phyloP scores from a whole-genome alignment of 2,888 invertebrate species.

The Selenia dentaria region DNA sequence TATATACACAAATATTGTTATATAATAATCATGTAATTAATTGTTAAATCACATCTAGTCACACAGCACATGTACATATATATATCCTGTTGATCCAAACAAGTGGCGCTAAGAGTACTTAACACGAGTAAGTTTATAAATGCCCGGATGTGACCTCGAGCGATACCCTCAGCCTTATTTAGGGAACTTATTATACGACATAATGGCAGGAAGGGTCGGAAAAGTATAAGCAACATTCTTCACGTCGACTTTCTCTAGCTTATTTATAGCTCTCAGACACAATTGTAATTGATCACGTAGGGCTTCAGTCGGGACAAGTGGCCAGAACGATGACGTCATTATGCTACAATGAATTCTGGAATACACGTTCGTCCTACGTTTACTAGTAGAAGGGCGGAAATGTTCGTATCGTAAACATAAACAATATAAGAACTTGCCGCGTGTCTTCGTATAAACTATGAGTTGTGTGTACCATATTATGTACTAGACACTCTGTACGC shows the following conservation, averaged over 20 bases:
- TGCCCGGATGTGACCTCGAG: constrained; percentile 1
- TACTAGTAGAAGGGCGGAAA: too few species aligned
- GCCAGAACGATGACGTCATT: constrained; percentile 1
- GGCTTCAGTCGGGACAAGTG: neutral
- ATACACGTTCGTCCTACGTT: neutral
- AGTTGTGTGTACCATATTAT: too few species aligned
- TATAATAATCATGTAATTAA: too few species aligned
- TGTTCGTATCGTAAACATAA: too few species aligned
- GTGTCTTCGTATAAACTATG: too few species aligned
- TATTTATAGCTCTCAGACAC: neutral
- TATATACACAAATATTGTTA: too few species aligned
- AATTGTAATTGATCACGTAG: constrained; percentile 1
- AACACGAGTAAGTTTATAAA: neutral
- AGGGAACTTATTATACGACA: constrained; percentile 5
- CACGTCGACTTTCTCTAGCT: neutral
- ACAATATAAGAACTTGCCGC: too few species aligned
- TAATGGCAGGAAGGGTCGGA: constrained; percentile 4
- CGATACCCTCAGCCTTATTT: constrained; percentile 5
- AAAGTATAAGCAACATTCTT: constrained; percentile 2
- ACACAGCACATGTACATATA: neutral
- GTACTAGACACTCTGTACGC: too few species aligned
- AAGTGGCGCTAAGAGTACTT: neutral
- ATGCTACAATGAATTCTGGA: neutral
- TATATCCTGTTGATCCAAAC: neutral
- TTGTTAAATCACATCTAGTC: too few species aligned